Conservation (phyloP, 2,888 invertebrate genomes). For the Nudaria mundana region DNA sequence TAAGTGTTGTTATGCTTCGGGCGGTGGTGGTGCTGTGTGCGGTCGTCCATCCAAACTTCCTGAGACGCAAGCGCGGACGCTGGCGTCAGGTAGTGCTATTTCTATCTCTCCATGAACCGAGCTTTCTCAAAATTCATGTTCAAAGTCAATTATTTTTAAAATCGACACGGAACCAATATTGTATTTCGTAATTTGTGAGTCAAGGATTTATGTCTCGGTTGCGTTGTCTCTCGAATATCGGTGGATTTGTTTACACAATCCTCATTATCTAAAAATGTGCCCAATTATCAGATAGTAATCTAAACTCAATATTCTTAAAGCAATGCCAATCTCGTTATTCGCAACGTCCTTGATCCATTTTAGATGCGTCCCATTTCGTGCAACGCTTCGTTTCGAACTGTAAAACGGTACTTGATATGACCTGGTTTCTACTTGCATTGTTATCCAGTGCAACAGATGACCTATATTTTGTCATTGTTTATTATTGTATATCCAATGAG, state of each 20-base stretch:
- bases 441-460: conserved; percentile 52
- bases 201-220: conserved; percentile 33
- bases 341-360: conserved; percentile 49
- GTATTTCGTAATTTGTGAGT: conserved; percentile 39
- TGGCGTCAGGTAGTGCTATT: conserved; percentile 69
- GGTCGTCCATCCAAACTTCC: conserved; percentile 65
- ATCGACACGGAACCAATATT: conserved; percentile 31
- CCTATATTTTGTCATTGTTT: conserved; percentile 52
- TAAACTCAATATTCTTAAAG: conserved; percentile 5
- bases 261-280: conserved; percentile 6
- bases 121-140: conserved; percentile 61
- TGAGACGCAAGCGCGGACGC: conserved; percentile 46
- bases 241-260: conserved; percentile 24
- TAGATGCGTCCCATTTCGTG: conserved; percentile 51
- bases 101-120: conserved; percentile 68
- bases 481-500: conserved; percentile 41
- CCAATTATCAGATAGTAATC: conserved; percentile 16
- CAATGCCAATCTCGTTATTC: conserved; percentile 12
- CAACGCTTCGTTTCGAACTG: conserved; percentile 42
- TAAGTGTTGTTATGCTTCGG: conserved; percentile 26
- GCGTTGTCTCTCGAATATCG: conserved; percentile 26
- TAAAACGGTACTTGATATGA: conserved; percentile 59
- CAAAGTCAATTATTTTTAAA: conserved; percentile 68
- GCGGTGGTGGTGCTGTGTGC: conserved; percentile 44
- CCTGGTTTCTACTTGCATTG: conserved; percentile 56